phyloP scores from a whole-genome alignment of 1,140 invertebrate genomes.

The Rhopalosiphum maidis region DNA sequence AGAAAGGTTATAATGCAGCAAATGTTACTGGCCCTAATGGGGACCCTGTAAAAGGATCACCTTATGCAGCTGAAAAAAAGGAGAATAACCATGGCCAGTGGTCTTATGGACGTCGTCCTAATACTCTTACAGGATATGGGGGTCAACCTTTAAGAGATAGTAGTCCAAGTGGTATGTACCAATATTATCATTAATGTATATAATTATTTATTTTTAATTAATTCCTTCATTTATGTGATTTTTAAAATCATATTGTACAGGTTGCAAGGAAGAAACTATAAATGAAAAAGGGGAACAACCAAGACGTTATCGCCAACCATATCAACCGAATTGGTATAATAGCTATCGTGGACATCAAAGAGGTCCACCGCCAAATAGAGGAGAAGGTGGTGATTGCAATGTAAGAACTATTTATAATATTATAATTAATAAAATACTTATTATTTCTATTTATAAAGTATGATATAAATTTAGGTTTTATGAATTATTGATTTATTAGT shows the following conservation, averaged over 20 bases:
- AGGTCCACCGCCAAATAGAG: constrained; percentile 60
- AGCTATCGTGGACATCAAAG: constrained; percentile 47
- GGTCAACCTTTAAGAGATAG: constrained; percentile 61
- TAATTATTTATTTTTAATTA: not conserved
- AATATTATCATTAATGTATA: not conserved
- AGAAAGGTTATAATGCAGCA: constrained; percentile 97
- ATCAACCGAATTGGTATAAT: constrained; percentile 48
- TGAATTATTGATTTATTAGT: not conserved
- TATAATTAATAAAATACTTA: not conserved
- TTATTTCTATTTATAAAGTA: not conserved
- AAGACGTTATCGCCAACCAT: constrained; percentile 36
- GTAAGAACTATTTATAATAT: constrained; percentile 35
- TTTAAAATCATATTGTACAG: not conserved
- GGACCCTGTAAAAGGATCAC: constrained; percentile 91
- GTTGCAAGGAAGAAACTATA: constrained; percentile 47
- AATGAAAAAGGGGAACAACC: constrained; percentile 47
- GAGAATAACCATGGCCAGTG: constrained; percentile 75
- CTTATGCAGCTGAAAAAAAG: constrained; percentile 93
- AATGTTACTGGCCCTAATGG: constrained; percentile 96
- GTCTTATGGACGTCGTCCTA: constrained; percentile 66
- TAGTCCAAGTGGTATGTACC: constrained; percentile 58
- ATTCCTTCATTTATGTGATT: not conserved
- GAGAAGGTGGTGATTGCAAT: constrained; percentile 62
- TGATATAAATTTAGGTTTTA: not conserved
- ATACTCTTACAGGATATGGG: constrained; percentile 62